A percentile compares a stretch with the other conserved stretches of the same genome.
Evolutionary conservation across 64 coral and sea anemone genomes (phyloP).

Genomic region (Montipora cactus): DNA sequence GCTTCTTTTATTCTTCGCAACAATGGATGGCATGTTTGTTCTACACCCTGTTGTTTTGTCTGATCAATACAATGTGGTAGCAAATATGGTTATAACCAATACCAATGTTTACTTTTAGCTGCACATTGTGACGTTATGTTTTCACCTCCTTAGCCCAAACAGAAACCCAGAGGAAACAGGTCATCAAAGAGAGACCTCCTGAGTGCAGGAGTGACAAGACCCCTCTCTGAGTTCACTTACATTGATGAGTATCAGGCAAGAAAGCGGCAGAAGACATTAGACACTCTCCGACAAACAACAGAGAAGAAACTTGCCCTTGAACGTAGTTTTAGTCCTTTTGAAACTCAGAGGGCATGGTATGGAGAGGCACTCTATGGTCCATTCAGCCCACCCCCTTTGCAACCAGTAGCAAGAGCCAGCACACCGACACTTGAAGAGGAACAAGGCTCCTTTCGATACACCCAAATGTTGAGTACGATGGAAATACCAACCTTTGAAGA

Average conservation of each 20-base stretch:
- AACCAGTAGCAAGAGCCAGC: slow-evolving; percentile 85
- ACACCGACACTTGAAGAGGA: slow-evolving; percentile 73
- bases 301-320: slow-evolving; percentile 57
- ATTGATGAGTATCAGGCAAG: slow-evolving; percentile 63
- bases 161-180: slow-evolving; percentile 82
- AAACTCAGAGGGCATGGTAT: slow-evolving; percentile 67
- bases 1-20: no score
- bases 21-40: neutral
- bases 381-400: slow-evolving; percentile 39
- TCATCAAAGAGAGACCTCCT: slow-evolving; percentile 91
- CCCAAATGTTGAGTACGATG: slow-evolving; percentile 84
- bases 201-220: slow-evolving; percentile 90
- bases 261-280: slow-evolving; percentile 57
- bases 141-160: slow-evolving; percentile 58
- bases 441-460: slow-evolving; percentile 51
- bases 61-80: neutral
- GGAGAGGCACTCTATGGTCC: slow-evolving; percentile 56
- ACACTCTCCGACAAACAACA: slow-evolving; percentile 62
- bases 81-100: neutral
- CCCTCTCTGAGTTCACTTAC: slow-evolving; percentile 37
- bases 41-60: neutral
- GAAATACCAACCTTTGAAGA: slow-evolving; percentile 99
- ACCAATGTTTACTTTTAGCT: neutral
- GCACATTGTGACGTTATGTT: neutral
- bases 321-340: slow-evolving; percentile 20